These are phyloP conservation scores for Chrysolina haemoptera DNA, from an alignment of 2,888 invertebrate genomes.

Conservation along the genomic window DNA sequence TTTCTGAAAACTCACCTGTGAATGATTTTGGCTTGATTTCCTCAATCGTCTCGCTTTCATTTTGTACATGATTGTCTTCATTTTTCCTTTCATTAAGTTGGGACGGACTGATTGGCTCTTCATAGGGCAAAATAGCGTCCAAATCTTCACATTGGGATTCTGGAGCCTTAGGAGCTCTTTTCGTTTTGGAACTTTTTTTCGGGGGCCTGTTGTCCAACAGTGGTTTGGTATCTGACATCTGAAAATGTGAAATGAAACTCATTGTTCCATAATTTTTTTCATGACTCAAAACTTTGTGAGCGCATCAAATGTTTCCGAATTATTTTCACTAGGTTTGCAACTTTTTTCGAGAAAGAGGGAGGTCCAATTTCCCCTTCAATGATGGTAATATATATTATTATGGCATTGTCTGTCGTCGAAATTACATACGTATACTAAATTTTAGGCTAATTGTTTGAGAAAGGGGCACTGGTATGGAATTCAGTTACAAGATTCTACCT, in stretches of 20 bases:
- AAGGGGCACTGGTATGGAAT: too few species aligned
- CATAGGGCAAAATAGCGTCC: constrained; percentile 68
- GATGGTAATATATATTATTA: too few species aligned
- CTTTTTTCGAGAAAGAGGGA: too few species aligned
- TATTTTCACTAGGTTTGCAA: too few species aligned
- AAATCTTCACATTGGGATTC: constrained; percentile 62
- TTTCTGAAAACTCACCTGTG: constrained; percentile 59
- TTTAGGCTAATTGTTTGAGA: too few species aligned
- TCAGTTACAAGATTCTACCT: too few species aligned
- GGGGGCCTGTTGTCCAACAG: constrained; percentile 69
- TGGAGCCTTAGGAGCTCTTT: constrained; percentile 73
- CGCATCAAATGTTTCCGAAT: too few species aligned
- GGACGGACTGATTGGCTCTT: constrained; percentile 60
- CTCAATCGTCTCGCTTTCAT: constrained; percentile 62
- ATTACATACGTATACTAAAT: too few species aligned
- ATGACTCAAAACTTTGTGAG: too few species aligned
- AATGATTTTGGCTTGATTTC: constrained; percentile 74
- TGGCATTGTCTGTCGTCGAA: too few species aligned
- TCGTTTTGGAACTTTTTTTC: constrained; percentile 75
- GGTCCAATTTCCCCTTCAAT: too few species aligned
- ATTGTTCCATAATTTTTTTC: too few species aligned
- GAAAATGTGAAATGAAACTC: constrained; percentile 38
- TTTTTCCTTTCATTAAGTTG: constrained; percentile 8
- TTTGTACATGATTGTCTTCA: constrained; percentile 21
- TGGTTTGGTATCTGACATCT: constrained; percentile 64